These are phyloP conservation scores for Pogonognathellus flavescens DNA, from an alignment of 1,140 invertebrate genomes.

Conservation along the genomic window DNA sequence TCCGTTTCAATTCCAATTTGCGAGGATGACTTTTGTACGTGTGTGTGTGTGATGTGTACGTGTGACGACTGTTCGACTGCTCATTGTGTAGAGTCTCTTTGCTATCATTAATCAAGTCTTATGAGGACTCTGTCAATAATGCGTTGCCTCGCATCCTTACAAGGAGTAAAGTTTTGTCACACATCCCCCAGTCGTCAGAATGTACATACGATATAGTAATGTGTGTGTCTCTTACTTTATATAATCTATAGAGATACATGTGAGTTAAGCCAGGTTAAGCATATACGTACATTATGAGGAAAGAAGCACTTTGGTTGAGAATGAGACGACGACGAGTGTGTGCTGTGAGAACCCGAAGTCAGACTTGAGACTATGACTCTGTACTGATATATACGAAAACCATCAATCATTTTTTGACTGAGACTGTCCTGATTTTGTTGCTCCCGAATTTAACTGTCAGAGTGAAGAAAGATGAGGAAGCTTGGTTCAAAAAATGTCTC, in stretches of 20 bases:
- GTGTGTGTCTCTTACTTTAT: too few species aligned
- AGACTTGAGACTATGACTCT: too few species aligned
- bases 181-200: too few species aligned
- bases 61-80: not conserved
- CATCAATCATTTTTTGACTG: conserved; percentile 44
- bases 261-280: too few species aligned
- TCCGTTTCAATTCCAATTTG: not conserved
- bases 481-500: conserved; percentile 12
- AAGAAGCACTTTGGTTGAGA: too few species aligned
- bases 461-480: conserved; percentile 49
- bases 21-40: not conserved
- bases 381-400: not conserved
- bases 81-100: not conserved
- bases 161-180: conserved; percentile 48
- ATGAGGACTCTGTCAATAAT: conserved; percentile 50
- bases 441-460: conserved; percentile 48
- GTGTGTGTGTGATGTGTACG: not conserved
- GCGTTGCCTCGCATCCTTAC: conserved; percentile 32
- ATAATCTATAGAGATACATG: too few species aligned
- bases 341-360: too few species aligned
- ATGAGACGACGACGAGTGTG: too few species aligned
- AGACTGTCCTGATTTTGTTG: conserved; percentile 16
- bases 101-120: conserved; percentile 38
- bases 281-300: too few species aligned
- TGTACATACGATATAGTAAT: too few species aligned